These are phyloP conservation scores for Diaprepes abbreviatus DNA, from an alignment of 2,888 invertebrate species.

Conservation along the genomic window DNA sequence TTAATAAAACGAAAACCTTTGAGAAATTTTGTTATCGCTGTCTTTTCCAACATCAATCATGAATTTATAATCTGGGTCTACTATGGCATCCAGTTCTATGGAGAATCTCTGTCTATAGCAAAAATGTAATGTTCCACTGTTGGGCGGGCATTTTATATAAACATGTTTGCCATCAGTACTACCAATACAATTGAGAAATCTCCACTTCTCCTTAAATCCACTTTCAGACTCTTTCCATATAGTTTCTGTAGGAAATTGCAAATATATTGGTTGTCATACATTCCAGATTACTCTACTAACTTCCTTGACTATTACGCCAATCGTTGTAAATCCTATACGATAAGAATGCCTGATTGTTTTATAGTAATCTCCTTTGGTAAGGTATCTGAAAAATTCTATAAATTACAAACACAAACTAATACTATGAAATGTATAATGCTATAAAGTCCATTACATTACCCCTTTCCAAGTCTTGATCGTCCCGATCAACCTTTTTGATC, in stretches of 20 bases:
- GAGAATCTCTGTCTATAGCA: conserved; percentile 27
- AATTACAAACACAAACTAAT: too few species aligned
- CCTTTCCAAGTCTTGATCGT: too few species aligned
- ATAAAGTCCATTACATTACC: too few species aligned
- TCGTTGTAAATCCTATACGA: conserved; percentile 31
- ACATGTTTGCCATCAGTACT: conserved; percentile 11
- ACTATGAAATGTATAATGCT: too few species aligned
- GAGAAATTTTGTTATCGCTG: conserved; percentile 7
- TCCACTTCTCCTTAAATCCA: conserved; percentile 3
- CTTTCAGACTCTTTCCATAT: conserved; percentile 28
- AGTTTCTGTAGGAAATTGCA: conserved; percentile 24
- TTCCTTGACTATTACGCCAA: conserved; percentile 32
- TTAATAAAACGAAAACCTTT: conserved; percentile 12
- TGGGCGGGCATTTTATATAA: conserved; percentile 7
- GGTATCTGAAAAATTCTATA: too few species aligned
- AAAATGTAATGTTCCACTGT: conserved; percentile 27
- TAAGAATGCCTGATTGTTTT: conserved; percentile 19
- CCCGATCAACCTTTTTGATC: too few species aligned
- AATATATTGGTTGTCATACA: conserved; percentile 24
- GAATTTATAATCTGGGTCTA: conserved; percentile 21
- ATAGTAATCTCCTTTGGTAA: conserved; percentile 22
- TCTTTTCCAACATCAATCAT: conserved; percentile 21
- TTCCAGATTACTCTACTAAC: conserved; percentile 26
- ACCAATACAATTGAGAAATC: conserved; percentile 14
- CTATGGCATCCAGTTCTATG: conserved; percentile 12